Evolutionary conservation across 2,797 vertebrate species (phyloP), one percentile per base, ranked within the genome.

Genomic region (Kryptopterus vitreolus): DNA sequence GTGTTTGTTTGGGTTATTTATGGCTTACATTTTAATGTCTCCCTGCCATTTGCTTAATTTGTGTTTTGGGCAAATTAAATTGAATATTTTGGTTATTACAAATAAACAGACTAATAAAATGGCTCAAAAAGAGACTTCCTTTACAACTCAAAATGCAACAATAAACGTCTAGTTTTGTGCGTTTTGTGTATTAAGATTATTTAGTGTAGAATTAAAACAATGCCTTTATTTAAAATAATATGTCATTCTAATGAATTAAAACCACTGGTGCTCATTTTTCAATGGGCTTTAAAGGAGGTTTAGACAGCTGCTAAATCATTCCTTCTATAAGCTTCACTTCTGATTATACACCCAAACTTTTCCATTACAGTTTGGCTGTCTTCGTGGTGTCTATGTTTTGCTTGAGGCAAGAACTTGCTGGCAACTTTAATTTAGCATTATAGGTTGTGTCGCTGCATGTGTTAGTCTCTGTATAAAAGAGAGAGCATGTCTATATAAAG

Each of bases 391-490:
- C 50, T 81, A 26, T 57, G 13, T 55, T 70, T 33, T 50, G 43
- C 18, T 65, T 79, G 68, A 50, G 29, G 43, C 58, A 33, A 50
- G 46, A 62, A 63, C n/a, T n/a, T 22, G 59, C 59, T 62, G 43
- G 26, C 58, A 62, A 63, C 58, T 59, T 61, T 33, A 58, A n/a
- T 63, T 58, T 43, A 52, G 46, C 24, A 50, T 70, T 70, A 70
- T 52, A 55, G 29, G 50, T 72, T 74, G 55, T 74, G 72, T 26
- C 55, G 33, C 13, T 78, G 63, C 38, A 76, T 78, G 63, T 33
- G 50, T 33, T 53, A 22, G 11, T 71, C 46, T 52, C 20, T 31
- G 29, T 50, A 0, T 29, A 71, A 55, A 72, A 35, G 50, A 35
- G 18, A 33, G 20, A 33, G 29, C 31, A 55, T 13, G 48, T 52